These are phyloP conservation scores for Ammodytes dubius DNA, from an alignment of 2,113 vertebrate genomes.

Conservation along the genomic window DNA sequence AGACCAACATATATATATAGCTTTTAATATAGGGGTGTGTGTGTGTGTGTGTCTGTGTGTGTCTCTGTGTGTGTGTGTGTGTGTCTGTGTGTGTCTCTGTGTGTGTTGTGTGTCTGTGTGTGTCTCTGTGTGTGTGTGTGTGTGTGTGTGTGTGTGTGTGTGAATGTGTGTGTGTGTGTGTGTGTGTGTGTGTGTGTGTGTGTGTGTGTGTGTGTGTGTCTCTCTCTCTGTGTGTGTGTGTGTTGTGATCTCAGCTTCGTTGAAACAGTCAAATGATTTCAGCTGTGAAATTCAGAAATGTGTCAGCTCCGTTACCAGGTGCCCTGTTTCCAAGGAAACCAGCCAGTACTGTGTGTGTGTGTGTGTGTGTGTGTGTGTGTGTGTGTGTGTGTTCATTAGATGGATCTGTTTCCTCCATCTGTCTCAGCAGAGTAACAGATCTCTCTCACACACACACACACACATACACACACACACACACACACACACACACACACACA, in stretches of 20 bases:
- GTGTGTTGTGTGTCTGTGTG: too few species aligned
- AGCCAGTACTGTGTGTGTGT: constrained; percentile 18
- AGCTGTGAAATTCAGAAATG: constrained; percentile 20
- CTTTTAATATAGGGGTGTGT: too few species aligned
- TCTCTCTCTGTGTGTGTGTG: constrained; percentile 4
- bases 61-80: too few species aligned
- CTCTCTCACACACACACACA: background rate
- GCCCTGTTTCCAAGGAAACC: constrained; percentile 74
- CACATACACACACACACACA: constrained; percentile 6
- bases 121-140: too few species aligned
- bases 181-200: background rate
- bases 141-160: background rate
- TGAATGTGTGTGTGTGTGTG: background rate
- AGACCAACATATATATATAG: too few species aligned
- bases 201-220: constrained; percentile 9
- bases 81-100: too few species aligned
- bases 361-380: constrained; percentile 16
- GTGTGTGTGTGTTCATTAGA: constrained; percentile 24
- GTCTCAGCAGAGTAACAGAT: constrained; percentile 51
- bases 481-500: background rate
- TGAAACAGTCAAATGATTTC: constrained; percentile 45
- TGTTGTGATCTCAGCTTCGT: constrained; percentile 9
- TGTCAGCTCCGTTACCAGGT: constrained; percentile 62
- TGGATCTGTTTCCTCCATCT: constrained; percentile 63
- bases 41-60: too few species aligned